phyloP scores from a whole-genome alignment of 2,888 invertebrate genomes.

The Drosophila subquinaria region DNA sequence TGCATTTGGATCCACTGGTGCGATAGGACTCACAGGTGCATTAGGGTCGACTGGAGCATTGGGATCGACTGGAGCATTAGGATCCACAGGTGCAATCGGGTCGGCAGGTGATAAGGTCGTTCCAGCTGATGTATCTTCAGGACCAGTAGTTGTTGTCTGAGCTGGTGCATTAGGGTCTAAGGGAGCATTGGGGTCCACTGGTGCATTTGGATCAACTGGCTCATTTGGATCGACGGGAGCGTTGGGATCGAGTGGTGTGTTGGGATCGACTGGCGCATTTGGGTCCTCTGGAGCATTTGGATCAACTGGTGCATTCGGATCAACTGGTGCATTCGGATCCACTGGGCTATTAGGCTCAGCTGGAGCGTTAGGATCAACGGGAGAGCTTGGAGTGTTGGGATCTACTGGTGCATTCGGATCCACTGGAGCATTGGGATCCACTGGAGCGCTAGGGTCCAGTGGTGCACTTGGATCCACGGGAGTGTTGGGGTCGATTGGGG shows the following conservation, averaged over 20 bases:
- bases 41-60: slow-evolving; percentile 20
- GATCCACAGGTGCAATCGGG: slow-evolving; percentile 10
- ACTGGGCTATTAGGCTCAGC: slow-evolving; percentile 18
- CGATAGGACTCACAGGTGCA: slow-evolving; percentile 13
- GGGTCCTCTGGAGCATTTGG: slow-evolving; percentile 7
- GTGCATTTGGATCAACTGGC: slow-evolving; percentile 15
- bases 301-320: slow-evolving; percentile 13
- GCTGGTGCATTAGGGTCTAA: slow-evolving; percentile 24
- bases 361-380: slow-evolving; percentile 13
- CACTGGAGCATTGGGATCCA: slow-evolving; percentile 8
- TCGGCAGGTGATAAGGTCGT: slow-evolving; percentile 35
- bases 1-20: slow-evolving; percentile 8
- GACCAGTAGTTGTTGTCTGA: slow-evolving; percentile 17
- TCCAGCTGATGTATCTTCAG: slow-evolving; percentile 13
- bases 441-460: slow-evolving; percentile 10
- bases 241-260: slow-evolving; percentile 11
- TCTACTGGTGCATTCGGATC: slow-evolving; percentile 26
- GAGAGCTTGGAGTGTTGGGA: slow-evolving; percentile 14
- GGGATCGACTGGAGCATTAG: slow-evolving; percentile 32
- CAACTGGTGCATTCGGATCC: not conserved
- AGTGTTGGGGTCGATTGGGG: slow-evolving; percentile 30
- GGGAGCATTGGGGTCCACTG: slow-evolving; percentile 12
- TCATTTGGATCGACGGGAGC: slow-evolving; percentile 15
- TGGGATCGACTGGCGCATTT: slow-evolving; percentile 11
- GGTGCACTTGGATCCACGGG: slow-evolving; percentile 24